Evolutionary conservation across 2,797 vertebrate species (phyloP).

Genomic region (Melanotaenia nigrans): DNA sequence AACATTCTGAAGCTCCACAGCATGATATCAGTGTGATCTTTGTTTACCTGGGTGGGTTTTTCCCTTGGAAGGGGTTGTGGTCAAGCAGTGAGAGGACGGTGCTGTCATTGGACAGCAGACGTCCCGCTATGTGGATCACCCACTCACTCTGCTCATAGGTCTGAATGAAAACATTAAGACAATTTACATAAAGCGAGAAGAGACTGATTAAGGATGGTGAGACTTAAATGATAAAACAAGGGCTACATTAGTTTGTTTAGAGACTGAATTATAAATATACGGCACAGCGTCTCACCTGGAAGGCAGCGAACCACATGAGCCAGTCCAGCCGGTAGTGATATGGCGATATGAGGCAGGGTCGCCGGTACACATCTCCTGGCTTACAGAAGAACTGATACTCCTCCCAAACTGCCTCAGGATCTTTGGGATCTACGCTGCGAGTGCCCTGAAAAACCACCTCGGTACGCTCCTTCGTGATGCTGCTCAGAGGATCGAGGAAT

Average conservation of each 20-base stretch:
- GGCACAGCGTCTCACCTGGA: constrained; percentile 84
- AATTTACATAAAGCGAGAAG: not conserved
- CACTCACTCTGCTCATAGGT: constrained; percentile 97
- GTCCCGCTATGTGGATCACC: constrained; percentile 93
- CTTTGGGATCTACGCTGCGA: constrained; percentile 83
- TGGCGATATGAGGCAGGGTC: constrained; percentile 90
- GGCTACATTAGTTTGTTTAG: not conserved
- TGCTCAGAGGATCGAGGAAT: constrained; percentile 48
- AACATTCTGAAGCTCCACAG: not conserved
- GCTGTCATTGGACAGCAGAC: constrained; percentile 90
- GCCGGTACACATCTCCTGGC: constrained; percentile 84
- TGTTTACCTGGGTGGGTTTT: constrained; percentile 85
- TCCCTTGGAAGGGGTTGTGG: constrained; percentile 87
- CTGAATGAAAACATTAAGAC: constrained; percentile 66
- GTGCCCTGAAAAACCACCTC: constrained; percentile 95
- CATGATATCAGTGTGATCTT: no score
- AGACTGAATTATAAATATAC: not conserved
- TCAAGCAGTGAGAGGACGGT: constrained; percentile 85
- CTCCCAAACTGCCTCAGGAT: constrained; percentile 87
- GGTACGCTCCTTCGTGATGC: constrained; percentile 92
- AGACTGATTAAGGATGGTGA: not conserved
- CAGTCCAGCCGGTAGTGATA: constrained; percentile 97
- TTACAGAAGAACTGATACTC: constrained; percentile 96
- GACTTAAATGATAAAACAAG: not conserved
- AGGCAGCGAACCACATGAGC: constrained; percentile 98